Conservation (phyloP, 1,140 invertebrate genomes). For the Parasteatoda tepidariorum region DNA sequence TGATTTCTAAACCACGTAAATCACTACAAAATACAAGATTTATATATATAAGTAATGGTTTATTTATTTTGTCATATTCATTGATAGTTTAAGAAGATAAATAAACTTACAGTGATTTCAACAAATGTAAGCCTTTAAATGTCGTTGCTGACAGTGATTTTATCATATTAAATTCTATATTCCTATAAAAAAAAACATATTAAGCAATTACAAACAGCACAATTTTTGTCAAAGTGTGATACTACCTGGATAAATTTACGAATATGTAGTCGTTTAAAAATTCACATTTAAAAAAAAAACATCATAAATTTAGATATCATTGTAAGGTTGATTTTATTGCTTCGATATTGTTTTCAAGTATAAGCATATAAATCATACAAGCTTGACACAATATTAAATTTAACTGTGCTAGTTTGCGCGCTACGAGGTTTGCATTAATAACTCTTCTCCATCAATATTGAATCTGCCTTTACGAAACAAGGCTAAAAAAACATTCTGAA, state of each 20-base stretch:
- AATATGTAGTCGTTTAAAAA: background rate
- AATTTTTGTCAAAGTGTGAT: background rate
- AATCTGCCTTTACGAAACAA: too few species aligned
- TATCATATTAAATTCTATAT: slow-evolving; percentile 64
- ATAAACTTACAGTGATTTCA: slow-evolving; percentile 60
- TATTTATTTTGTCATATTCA: background rate
- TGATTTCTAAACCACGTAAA: slow-evolving; percentile 55
- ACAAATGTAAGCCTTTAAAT: slow-evolving; percentile 24
- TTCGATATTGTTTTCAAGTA: too few species aligned
- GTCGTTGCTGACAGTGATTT: slow-evolving; percentile 46
- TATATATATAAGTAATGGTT: background rate
- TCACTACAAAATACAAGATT: slow-evolving; percentile 44
- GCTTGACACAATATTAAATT: too few species aligned
- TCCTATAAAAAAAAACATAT: slow-evolving; percentile 42
- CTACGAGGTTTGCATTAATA: too few species aligned
- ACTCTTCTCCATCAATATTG: too few species aligned
- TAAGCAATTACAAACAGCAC: background rate
- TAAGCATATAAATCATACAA: background rate
- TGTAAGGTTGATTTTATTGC: background rate
- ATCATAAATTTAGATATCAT: background rate
- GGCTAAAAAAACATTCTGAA: too few species aligned
- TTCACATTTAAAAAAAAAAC: too few species aligned
- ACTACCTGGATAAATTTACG: background rate
- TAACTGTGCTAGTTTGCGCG: too few species aligned
- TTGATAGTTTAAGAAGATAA: background rate